Base-by-base conservation (phyloP, 2,888 invertebrate genomes). In the Dione juno region DNA sequence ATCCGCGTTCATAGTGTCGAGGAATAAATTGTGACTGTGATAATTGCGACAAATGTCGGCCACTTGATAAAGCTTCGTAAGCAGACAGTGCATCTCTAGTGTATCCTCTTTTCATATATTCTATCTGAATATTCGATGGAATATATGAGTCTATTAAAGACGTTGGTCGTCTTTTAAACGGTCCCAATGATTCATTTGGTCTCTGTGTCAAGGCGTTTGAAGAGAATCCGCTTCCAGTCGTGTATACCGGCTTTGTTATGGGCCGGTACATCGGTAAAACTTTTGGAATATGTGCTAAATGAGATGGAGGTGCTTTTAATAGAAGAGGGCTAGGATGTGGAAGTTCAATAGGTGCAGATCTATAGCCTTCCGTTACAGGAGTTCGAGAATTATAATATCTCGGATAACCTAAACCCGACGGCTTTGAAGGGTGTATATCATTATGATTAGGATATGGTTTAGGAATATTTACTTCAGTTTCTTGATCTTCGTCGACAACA, bases 81-180 rank as follows among this genome's bases (percentile, higher is more conserved):
- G 89, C 87, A 1, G 85, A 79, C 14, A 88, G 57, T 8, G 93
- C 91, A 74, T 94, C 92, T 72, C 88, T 92, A 8, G 86, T 81
- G 54, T 85, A 84, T 50, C 93, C 93, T 77, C 90, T 82, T 75
- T 92, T 93, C 58, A 94, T 76, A 61, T 93, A 94, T 75, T 93
- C 93, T 35, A 89, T 74, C 77, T 94, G 93, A 69, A 95, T 80
- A 78, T 93, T 93, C 45, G 94, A 95, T 54, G 95, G 95, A 69
- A 95, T 92, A 67, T 95, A 95, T 0, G 95, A 95, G 58, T 95
- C 95, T 8, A 95, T 78, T 61, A 95, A 82, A 7, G 94, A 94
- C 6, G 90, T 88, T 0, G 94, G 93, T 11, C 88, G 84, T 67
- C 87, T 86, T 72, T 87, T 90, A 63, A 79, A 87, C 6, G 82